A percentile compares a stretch with the other conserved stretches of the same genome.
phyloP scores from a whole-genome alignment of 2,113 vertebrate species.

The Lepidothrix coronata region DNA sequence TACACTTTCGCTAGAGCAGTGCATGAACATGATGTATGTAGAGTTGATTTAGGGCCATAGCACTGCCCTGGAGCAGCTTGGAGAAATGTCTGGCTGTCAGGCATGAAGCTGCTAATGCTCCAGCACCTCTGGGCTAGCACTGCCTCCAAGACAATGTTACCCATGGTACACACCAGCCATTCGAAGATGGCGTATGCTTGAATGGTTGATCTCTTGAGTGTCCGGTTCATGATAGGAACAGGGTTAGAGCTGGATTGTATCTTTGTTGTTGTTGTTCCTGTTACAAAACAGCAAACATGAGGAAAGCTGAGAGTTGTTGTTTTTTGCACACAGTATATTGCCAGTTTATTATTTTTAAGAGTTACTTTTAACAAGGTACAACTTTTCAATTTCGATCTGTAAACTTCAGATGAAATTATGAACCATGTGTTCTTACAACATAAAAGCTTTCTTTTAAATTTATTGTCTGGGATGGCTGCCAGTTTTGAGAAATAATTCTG shows the following conservation, averaged over 20 bases:
- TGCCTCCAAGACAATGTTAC: background rate
- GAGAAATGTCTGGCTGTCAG: background rate
- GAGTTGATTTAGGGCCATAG: background rate
- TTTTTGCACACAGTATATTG: background rate
- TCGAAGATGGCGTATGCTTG: background rate
- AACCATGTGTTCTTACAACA: background rate
- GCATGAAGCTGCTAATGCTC: background rate
- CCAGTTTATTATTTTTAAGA: background rate
- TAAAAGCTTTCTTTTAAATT: background rate
- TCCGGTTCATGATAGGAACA: background rate
- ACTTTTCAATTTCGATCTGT: background rate
- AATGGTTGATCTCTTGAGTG: background rate
- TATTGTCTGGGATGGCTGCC: background rate
- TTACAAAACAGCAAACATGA: background rate
- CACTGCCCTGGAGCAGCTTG: background rate
- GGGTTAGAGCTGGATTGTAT: rapidly evolving
- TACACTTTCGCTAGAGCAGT: background rate
- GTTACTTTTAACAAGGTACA: background rate
- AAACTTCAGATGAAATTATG: background rate
- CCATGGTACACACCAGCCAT: no score
- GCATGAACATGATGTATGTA: rapidly evolving
- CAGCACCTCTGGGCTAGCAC: background rate
- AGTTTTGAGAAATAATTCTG: background rate
- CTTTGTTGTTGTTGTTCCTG: background rate
- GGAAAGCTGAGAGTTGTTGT: background rate